Evolutionary conservation across 2,888 invertebrate genomes (phyloP).

Genomic region (Brachyptera putata): DNA sequence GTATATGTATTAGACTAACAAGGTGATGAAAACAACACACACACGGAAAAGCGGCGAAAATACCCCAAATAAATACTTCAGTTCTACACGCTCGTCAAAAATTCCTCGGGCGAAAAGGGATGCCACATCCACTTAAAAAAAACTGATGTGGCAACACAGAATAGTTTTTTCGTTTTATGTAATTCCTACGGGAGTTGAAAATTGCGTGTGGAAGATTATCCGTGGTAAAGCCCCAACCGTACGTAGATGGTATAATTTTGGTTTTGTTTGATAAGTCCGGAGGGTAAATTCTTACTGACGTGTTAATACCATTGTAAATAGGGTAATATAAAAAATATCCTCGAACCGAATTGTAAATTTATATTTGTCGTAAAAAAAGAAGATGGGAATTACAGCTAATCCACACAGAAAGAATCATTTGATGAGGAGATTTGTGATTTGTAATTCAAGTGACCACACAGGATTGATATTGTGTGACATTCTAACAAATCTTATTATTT

Average conservation of each 20-base stretch:
- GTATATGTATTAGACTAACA: conserved; percentile 22
- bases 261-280: not conserved
- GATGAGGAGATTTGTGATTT: no score
- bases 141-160: no score
- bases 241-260: conserved; percentile 1
- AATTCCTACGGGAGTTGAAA: not conserved
- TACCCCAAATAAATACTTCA: not conserved
- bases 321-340: no score
- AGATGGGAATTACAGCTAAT: no score
- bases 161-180: not conserved
- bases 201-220: conserved; percentile 6
- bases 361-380: no score
- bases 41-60: not conserved
- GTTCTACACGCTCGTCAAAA: not conserved
- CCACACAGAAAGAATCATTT: no score
- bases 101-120: not conserved
- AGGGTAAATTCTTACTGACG: not conserved
- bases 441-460: no score
- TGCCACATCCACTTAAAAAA: not conserved
- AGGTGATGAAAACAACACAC: conserved; percentile 16
- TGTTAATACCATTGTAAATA: no score
- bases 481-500: no score
- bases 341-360: no score
- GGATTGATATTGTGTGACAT: no score
- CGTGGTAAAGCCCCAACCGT: not conserved